Conservation (phyloP, 2,113 vertebrate genomes). For the Gadus chalcogrammus region DNA sequence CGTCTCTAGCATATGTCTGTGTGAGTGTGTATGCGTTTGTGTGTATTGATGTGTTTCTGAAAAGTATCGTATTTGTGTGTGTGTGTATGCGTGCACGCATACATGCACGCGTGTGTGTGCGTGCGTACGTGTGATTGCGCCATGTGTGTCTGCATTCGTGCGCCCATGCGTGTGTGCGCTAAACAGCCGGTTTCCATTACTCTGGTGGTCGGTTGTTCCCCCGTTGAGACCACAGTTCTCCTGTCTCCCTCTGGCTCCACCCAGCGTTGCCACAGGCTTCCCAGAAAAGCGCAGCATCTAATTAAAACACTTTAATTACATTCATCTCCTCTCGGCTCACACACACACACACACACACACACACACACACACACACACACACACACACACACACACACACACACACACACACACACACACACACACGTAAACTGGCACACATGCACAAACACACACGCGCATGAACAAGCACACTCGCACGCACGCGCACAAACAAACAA, state of each 20-base stretch:
- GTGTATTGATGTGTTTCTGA: not conserved
- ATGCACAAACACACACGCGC: too few species aligned
- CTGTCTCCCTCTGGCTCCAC: slow-evolving; percentile 69
- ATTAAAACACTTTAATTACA: slow-evolving; percentile 70
- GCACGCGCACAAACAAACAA: too few species aligned
- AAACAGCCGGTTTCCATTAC: slow-evolving; percentile 74
- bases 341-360: not conserved
- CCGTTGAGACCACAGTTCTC: slow-evolving; percentile 66
- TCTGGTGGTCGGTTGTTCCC: slow-evolving; percentile 48
- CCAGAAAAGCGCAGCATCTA: slow-evolving; percentile 71
- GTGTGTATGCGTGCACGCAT: slow-evolving; percentile 5
- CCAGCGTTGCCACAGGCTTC: slow-evolving; percentile 68
- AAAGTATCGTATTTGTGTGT: not conserved
- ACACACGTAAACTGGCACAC: too few species aligned
- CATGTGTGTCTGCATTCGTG: slow-evolving; percentile 1
- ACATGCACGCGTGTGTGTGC: slow-evolving; percentile 7
- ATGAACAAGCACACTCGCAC: too few species aligned
- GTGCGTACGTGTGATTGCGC: slow-evolving; percentile 10
- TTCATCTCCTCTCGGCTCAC: slow-evolving; percentile 56
- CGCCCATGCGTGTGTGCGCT: slow-evolving; percentile 27
- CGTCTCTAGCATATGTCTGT: not conserved
- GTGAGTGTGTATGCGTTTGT: not conserved
- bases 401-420: too few species aligned
- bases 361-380: too few species aligned
- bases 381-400: not conserved